A percentile compares a stretch with the other conserved stretches of the same genome.
phyloP scores from a whole-genome alignment of 1,140 invertebrate genomes.

The Idris sp. region DNA sequence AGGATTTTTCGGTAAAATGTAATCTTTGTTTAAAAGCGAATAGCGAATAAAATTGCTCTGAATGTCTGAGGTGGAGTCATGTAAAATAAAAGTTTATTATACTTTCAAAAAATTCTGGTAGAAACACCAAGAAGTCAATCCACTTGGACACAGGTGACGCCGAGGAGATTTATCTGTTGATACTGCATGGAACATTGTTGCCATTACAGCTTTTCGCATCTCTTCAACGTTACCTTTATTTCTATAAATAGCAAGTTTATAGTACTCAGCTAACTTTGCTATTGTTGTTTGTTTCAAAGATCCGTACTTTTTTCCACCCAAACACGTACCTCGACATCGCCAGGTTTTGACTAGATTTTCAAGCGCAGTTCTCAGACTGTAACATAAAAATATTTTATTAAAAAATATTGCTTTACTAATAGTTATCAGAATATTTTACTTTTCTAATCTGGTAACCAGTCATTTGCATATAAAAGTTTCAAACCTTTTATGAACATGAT shows the following conservation, averaged over 20 bases:
- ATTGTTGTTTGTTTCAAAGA: conserved; percentile 2
- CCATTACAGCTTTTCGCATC: background rate
- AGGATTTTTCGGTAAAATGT: conserved; percentile 15
- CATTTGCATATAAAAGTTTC: too few relatives aligned
- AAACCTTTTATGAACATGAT: too few relatives aligned
- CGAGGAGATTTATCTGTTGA: background rate
- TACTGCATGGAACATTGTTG: background rate
- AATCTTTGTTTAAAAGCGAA: background rate
- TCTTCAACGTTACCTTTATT: background rate
- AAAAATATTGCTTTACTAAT: too few relatives aligned
- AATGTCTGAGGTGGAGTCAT: too few relatives aligned
- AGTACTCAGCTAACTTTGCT: background rate
- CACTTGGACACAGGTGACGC: background rate
- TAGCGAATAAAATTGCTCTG: background rate
- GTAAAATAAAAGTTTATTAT: too few relatives aligned
- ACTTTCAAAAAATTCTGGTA: too few relatives aligned
- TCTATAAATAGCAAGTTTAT: background rate
- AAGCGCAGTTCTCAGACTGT: background rate
- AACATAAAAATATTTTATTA: too few relatives aligned
- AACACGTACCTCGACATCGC: background rate
- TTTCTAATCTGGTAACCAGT: too few relatives aligned
- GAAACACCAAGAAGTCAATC: background rate
- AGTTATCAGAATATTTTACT: too few relatives aligned
- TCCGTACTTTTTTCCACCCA: conserved; percentile 1
- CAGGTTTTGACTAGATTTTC: background rate